phyloP scores from a whole-genome alignment of 2,888 invertebrate genomes.

The Dorcus hopei region DNA sequence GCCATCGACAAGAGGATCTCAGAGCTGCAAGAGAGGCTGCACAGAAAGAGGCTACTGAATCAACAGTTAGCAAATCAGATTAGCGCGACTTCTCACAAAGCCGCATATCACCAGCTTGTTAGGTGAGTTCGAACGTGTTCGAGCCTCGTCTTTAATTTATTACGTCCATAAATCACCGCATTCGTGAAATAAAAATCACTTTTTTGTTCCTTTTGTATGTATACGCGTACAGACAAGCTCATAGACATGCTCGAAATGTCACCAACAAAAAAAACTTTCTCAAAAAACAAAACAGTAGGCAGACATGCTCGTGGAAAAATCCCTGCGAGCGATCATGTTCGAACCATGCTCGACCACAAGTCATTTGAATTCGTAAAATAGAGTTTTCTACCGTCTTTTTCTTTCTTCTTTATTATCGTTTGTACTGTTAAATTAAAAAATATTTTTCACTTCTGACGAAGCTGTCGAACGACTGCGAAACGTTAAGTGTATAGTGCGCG shows the following conservation, averaged over 20 bases:
- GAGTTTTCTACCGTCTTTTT: no score
- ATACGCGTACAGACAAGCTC: neutral
- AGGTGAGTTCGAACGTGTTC: slow-evolving; percentile 33
- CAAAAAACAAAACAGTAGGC: no score
- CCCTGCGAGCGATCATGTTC: no score
- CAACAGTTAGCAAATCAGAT: slow-evolving; percentile 67
- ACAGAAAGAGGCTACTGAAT: slow-evolving; percentile 83
- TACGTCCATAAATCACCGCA: no score
- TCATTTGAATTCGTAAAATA: no score
- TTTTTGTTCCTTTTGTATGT: neutral
- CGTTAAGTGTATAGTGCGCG: no score
- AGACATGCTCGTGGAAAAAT: no score
- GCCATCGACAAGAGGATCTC: slow-evolving; percentile 91
- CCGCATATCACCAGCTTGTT: slow-evolving; percentile 48
- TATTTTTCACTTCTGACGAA: no score
- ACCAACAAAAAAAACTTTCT: neutral
- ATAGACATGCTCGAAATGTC: neutral
- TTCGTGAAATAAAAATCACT: neutral
- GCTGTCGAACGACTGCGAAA: no score
- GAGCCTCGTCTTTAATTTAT: neutral
- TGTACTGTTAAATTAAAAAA: no score
- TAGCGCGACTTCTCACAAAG: slow-evolving; percentile 50
- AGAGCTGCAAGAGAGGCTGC: slow-evolving; percentile 87
- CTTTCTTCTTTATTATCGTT: no score
- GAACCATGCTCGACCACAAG: no score